Percentiles rank a stretch among this genome's conserved stretches.
phyloP scores from a whole-genome alignment of 2,888 invertebrate genomes.

The Teinopalpus imperialis region DNA sequence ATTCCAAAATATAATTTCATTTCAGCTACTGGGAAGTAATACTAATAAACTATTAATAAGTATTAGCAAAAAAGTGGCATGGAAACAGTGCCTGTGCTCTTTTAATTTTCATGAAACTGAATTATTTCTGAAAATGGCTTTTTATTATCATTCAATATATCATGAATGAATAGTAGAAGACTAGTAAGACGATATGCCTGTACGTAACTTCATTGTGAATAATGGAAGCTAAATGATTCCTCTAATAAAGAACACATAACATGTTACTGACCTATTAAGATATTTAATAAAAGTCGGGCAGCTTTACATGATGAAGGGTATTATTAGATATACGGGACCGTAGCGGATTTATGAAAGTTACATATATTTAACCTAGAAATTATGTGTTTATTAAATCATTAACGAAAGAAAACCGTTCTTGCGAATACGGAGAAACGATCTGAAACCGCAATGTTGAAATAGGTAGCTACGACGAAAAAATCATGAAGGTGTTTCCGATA shows the following conservation, averaged over 20 bases:
- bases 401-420: constrained; percentile 11
- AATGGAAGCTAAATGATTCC: background rate
- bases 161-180: too few species aligned
- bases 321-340: background rate
- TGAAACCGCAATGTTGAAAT: constrained; percentile 8
- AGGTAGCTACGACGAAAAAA: background rate
- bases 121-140: too few species aligned
- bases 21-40: too few species aligned
- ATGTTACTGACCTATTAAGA: constrained; percentile 6
- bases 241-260: background rate
- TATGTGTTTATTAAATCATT: constrained; percentile 28
- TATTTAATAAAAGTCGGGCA: constrained; percentile 8
- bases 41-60: too few species aligned
- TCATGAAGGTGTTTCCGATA: constrained; percentile 4
- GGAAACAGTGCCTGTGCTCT: too few species aligned
- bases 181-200: too few species aligned
- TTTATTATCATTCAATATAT: too few species aligned
- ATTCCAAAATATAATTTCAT: too few species aligned
- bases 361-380: constrained; percentile 25
- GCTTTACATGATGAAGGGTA: constrained; percentile 3
- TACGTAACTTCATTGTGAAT: background rate
- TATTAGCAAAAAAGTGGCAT: too few species aligned
- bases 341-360: constrained; percentile 26
- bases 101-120: too few species aligned
- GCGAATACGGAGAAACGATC: constrained; percentile 14